Evolutionary conservation across 2,113 vertebrate species (phyloP), one percentile per base, ranked within the genome.

Genomic region (Tragelaphus strepsiceros): DNA sequence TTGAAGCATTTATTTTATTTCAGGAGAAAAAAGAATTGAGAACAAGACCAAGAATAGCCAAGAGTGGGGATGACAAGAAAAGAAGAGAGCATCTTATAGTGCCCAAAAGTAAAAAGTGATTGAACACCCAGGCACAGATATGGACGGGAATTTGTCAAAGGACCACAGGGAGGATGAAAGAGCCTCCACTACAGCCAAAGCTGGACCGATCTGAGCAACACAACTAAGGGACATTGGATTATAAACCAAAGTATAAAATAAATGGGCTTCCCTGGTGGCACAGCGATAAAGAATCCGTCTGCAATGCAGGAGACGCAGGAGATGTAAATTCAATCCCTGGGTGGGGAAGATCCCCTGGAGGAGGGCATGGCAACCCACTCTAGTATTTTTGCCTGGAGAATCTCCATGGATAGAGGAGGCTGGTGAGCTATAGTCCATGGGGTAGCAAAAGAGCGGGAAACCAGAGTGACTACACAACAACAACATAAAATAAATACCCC

Each of bases 101-200:
- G 35, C 30, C 51, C 26, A 0, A 3, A n/a, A 49, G 26, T 16
- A 51, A 16, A 35, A 58, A 64, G 49, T 61, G 53, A 67, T 32
- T 14, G 43, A 46, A 59, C 2, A 3, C 4, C 7, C 3, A 2
- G 24, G 51, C 26, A 22, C 6, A 22, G 6, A 3, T 43, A 16
- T 0, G 14, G 32, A 58, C 0, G 1, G 22, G n/a, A 54, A 5
- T 4, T 11, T 24, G 24, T 12, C 89, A 51, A 53, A 92, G 56
- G 35, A 17, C 26, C 12, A 7, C 3, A 10, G 21, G 77, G 12
- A 39, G 32, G 8, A 24, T 14, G 46, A 56, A 39, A 35, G 78
- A n/a, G 24, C 24, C 8, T 5, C 21, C 13, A 6, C 3, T 17
- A 21, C 0, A 0, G 32, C 16, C 64, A 32, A 58, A 51, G 28